These are phyloP conservation scores for Oceanodroma leucorhoa DNA, from an alignment of 2,797 vertebrate species.

Conservation along the genomic window DNA sequence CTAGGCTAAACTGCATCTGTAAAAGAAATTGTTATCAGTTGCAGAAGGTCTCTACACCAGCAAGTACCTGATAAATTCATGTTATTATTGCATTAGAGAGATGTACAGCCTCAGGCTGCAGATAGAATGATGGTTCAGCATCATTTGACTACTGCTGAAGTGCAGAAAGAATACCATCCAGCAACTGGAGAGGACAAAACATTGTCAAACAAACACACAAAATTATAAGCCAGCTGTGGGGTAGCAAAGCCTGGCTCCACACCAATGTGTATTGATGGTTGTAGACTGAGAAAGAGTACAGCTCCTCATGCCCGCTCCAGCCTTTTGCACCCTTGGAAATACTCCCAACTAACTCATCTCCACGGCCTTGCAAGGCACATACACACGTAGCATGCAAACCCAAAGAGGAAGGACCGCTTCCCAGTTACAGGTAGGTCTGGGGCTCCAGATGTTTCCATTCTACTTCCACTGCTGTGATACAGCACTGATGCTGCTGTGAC, in stretches of 20 bases:
- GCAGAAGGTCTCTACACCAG: neutral
- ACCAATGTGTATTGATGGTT: neutral
- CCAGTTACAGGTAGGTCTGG: neutral
- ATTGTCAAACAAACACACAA: neutral
- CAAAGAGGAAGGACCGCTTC: neutral
- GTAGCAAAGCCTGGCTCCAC: neutral
- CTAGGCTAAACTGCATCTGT: neutral
- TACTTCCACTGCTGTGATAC: neutral
- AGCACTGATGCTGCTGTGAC: neutral
- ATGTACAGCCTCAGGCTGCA: neutral
- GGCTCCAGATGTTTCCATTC: neutral
- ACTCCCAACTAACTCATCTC: neutral
- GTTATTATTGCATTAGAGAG: conserved; percentile 5
- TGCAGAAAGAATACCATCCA: neutral
- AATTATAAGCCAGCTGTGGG: neutral
- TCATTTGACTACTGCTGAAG: neutral
- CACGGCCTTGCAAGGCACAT: neutral
- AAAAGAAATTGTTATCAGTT: neutral
- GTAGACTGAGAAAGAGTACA: neutral
- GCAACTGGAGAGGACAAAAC: neutral
- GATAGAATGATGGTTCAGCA: neutral
- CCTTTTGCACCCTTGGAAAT: neutral
- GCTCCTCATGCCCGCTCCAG: neutral
- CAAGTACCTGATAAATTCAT: neutral
- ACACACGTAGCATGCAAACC: neutral